Evolutionary conservation across 2,113 vertebrate species (phyloP), one percentile per base, ranked within the genome.

Genomic region (Leucoraja erinaceus): DNA sequence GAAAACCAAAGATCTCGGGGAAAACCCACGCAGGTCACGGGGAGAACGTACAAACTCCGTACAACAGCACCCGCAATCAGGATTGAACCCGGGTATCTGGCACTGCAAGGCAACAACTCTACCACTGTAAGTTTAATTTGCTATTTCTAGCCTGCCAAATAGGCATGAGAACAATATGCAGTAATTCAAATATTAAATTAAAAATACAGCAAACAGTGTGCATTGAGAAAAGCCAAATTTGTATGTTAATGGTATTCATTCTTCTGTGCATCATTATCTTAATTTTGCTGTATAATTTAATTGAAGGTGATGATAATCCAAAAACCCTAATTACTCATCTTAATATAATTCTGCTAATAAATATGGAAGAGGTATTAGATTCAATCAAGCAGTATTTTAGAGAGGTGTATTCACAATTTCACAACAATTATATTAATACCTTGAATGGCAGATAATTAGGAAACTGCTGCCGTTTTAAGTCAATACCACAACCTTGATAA

Each of bases 371-470:
- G 1, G 63, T 18, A 28, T 33, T 31, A 68, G n/a, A 20, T 68
- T 90, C 28, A 90, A 47, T 72, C 33, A 91, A 20, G 10, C 33
- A 47, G 33, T 7, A 31, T 68, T 91, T 86, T 70, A 38, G 0
- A 47, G 66, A 68, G 33, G 33, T 47, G 16, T 90, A 38, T 91
- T 91, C 66, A 91, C 88, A 70, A 72, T 72, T 91, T 86, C 59
- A 86, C 63, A 22, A 33, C 61, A 47, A 66, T 68, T 14, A 68
- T 66, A 68, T 20, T 54, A 83, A 56, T 59, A 83, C 38, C 79
- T 54, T 83, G 84, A 6, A 66, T 66, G 28, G 66, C 4, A 70
- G 31, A 66, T 38, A 70, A 90, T 70, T 70, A 70, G 88, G 63
- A 70, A 8, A 70, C 9, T 20, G 5, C 12, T 14, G 31, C 68